Percentiles rank a stretch among this genome's conserved stretches.
phyloP scores from a whole-genome alignment of 2,797 vertebrate species.

The Danio albolineatus region DNA sequence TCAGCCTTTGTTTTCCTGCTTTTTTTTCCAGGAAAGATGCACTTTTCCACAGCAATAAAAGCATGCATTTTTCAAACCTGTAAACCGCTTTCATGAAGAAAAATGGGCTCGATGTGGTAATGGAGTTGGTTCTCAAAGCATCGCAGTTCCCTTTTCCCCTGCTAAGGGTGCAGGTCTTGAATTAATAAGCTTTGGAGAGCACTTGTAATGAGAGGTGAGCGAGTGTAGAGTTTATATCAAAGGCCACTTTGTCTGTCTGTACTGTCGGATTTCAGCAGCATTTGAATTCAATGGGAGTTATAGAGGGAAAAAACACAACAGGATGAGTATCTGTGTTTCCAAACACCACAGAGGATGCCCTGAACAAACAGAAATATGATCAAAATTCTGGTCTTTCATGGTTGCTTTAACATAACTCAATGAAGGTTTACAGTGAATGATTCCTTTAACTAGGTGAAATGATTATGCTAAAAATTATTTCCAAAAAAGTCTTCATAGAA shows the following conservation, averaged over 20 bases:
- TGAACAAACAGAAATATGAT: slow-evolving; percentile 12
- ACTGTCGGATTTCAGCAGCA: background rate
- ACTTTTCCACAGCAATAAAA: slow-evolving; percentile 38
- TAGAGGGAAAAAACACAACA: background rate
- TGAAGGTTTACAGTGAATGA: background rate
- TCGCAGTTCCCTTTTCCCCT: background rate
- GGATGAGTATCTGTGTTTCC: background rate
- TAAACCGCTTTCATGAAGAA: slow-evolving; percentile 24
- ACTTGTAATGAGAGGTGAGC: slow-evolving; percentile 29
- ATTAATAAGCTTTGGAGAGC: slow-evolving; percentile 50
- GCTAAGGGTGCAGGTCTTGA: slow-evolving; percentile 37
- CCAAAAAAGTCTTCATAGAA: too few relatives aligned
- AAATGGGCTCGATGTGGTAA: slow-evolving; percentile 22
- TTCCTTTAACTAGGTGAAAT: too few relatives aligned
- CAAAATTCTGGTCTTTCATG: background rate
- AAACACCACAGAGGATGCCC: background rate
- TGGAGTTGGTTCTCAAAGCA: slow-evolving; percentile 21
- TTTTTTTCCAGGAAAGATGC: slow-evolving; percentile 16
- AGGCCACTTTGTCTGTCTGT: slow-evolving; percentile 6
- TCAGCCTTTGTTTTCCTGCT: slow-evolving; percentile 29
- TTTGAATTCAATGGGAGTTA: background rate
- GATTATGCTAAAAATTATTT: too few relatives aligned
- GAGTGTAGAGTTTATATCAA: slow-evolving; percentile 18
- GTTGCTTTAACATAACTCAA: background rate
- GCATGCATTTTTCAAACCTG: slow-evolving; percentile 54